These are phyloP conservation scores for Exocentrus adspersus DNA, from an alignment of 2,888 invertebrate species.

Conservation along the genomic window DNA sequence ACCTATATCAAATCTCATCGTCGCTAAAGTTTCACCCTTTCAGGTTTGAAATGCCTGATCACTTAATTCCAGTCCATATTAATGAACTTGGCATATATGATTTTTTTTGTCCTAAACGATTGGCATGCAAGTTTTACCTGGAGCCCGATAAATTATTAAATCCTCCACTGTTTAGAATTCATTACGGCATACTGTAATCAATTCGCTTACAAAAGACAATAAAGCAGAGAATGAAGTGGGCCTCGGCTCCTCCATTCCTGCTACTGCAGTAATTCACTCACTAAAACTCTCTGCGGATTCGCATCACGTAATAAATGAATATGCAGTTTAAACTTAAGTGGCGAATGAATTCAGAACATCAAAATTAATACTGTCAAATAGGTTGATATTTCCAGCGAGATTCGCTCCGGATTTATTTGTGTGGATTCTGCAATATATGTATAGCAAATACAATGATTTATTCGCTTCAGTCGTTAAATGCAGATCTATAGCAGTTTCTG, in stretches of 20 bases:
- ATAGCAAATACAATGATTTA: no score
- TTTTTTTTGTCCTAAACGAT: no score
- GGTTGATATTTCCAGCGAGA: background rate
- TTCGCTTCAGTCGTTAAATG: no score
- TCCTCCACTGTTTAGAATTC: background rate
- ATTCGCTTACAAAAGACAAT: background rate
- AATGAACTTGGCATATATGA: no score
- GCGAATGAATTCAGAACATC: constrained; percentile 12
- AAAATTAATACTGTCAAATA: background rate
- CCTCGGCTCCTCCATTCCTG: background rate
- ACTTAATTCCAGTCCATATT: no score
- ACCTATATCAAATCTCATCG: no score
- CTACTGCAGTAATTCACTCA: background rate
- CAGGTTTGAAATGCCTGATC: no score
- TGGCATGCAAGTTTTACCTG: no score
- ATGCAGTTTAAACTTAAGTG: constrained; percentile 29
- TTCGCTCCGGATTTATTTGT: background rate
- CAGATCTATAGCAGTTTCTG: no score
- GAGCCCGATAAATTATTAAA: background rate
- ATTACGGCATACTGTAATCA: background rate
- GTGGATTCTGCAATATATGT: no score
- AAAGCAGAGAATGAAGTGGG: background rate
- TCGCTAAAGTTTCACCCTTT: no score
- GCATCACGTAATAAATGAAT: constrained; percentile 28
- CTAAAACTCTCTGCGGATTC: constrained; percentile 6